These are phyloP conservation scores for Furnarius figulus DNA, from an alignment of 2,113 vertebrate species.

Conservation along the genomic window DNA sequence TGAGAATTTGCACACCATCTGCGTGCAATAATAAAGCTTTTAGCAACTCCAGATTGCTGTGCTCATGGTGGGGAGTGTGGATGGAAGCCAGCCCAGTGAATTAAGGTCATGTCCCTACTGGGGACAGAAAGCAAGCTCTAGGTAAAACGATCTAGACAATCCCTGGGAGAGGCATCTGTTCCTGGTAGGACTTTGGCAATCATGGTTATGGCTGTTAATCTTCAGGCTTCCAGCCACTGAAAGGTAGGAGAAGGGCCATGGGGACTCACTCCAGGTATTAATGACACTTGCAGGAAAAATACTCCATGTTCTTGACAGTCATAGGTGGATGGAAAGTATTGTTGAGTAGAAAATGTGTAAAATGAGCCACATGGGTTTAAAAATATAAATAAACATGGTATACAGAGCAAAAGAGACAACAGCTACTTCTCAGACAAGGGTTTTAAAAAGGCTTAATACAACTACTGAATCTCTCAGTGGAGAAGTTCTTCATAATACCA, in stretches of 20 bases:
- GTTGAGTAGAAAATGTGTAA: not conserved
- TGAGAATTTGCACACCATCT: constrained; percentile 55
- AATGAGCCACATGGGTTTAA: not conserved
- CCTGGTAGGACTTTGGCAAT: constrained; percentile 27
- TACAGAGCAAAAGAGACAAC: not conserved
- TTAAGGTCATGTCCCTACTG: constrained; percentile 64
- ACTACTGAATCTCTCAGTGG: not conserved
- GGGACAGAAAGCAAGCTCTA: constrained; percentile 47
- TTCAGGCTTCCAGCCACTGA: not conserved
- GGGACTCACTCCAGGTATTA: not conserved
- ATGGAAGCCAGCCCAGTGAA: constrained; percentile 54
- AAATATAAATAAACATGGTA: not conserved
- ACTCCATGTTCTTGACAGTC: not conserved
- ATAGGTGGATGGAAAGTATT: not conserved
- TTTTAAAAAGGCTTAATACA: not conserved
- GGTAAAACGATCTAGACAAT: constrained; percentile 20
- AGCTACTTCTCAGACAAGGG: not conserved
- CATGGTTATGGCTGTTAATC: not conserved
- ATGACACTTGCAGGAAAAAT: not conserved
- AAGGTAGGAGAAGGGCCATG: not conserved
- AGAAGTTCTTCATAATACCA: not conserved
- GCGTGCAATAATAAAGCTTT: constrained; percentile 51
- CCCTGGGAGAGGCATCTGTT: constrained; percentile 48
- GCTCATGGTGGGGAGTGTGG: not conserved
- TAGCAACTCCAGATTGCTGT: constrained; percentile 48